Evolutionary conservation across 35 echinoderm and acorn worm genomes (phyloP), one percentile per base, ranked within the genome.

Genomic region (Hemicentrotus pulcherrimus): DNA sequence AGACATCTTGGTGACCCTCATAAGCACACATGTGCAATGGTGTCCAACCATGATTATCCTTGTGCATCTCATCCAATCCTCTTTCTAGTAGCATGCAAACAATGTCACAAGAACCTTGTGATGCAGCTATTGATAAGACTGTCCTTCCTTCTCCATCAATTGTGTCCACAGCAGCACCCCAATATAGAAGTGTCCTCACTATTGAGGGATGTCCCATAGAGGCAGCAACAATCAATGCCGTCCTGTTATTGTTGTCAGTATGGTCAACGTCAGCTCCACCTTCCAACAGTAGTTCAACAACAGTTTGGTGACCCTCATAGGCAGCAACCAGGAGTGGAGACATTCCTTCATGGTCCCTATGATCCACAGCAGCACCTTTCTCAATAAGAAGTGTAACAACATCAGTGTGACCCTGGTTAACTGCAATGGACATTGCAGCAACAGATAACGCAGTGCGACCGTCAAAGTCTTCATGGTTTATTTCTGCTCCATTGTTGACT

Each of bases 311-410:
- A 45, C 97, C 98, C 94, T 98, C 97, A 94, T 97, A 98, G 9
- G 98, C 97, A 95, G 98, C 97, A 45, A 99, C 96, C 86, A 98
- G 92, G 10, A 99, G 94, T n/a, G 98, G 97, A 32, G 98, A 98
- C 97, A 99, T 97, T n/a, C 98, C 98, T 86, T 99, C 98, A 96
- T 99, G 95, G 33, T 99, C 98, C 94, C 96, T 97, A 78, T 99
- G 98, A 96, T 99, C 96, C 9, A 98, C 98, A 32, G 97, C 94
- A 86, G 98, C 97, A 61, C 97, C 96, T 33, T 96, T 94, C 87
- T 99, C 95, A 45, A 98, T 96, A 2, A 99, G 86, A 47, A 98
- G 85, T 9, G 96, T 98, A 30, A 98, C 96, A 86, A 99, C 98
- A 94, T 97, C 96, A 31, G 98, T 96, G 65, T 99, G 98, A 41